Conservation (phyloP, 1,140 invertebrate species). For the Hycleus phaleratus region DNA sequence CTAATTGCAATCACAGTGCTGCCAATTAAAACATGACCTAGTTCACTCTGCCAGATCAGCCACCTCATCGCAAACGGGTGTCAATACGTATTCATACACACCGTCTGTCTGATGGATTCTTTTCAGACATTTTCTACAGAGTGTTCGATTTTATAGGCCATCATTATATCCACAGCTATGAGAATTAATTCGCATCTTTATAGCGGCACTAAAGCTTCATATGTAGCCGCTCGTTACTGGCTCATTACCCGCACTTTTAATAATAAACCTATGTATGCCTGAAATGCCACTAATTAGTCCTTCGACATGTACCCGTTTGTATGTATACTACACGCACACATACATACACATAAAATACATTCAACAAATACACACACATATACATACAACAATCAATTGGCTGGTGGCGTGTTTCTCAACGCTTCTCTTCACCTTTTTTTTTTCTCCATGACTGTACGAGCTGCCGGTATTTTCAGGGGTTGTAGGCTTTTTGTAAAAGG, state of each 20-base stretch:
- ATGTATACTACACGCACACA: too few species aligned
- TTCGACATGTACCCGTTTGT: neutral
- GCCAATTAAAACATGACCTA: constrained; percentile 27
- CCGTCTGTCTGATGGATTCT: too few species aligned
- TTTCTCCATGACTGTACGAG: constrained; percentile 11
- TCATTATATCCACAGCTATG: constrained; percentile 9
- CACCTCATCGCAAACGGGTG: neutral
- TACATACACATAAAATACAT: neutral
- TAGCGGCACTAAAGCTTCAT: constrained; percentile 4
- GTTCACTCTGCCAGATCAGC: constrained; percentile 2
- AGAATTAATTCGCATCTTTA: constrained; percentile 15
- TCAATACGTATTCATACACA: neutral
- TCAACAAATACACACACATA: neutral
- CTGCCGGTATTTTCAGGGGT: constrained; percentile 34
- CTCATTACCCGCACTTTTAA: constrained; percentile 6
- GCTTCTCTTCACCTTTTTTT: constrained; percentile 1
- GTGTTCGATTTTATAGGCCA: constrained; percentile 2
- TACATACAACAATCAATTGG: constrained; percentile 1
- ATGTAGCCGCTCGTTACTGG: constrained; percentile 8
- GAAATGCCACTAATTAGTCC: constrained; percentile 6
- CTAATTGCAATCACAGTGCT: constrained; percentile 26
- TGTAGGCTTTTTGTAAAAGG: constrained; percentile 34
- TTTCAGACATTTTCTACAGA: too few species aligned
- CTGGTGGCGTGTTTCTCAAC: neutral
- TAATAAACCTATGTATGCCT: constrained; percentile 1